phyloP scores from a whole-genome alignment of 1,140 invertebrate genomes.

The Dendroctonus ponderosae region DNA sequence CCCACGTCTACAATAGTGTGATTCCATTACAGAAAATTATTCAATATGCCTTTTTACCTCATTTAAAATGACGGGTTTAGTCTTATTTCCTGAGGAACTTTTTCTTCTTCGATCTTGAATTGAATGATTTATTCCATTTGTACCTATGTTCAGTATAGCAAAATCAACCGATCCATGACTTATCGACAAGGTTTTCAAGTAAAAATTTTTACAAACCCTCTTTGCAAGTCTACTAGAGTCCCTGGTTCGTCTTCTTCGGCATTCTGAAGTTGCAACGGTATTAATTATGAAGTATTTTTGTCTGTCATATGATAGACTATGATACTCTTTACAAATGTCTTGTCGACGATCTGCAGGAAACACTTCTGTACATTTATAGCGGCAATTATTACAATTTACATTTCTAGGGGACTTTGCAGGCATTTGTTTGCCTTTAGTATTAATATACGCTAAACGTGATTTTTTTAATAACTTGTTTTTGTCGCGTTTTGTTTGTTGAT shows the following conservation, averaged over 20 bases:
- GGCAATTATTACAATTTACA: too few relatives aligned
- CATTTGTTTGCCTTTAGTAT: too few relatives aligned
- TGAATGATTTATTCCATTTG: conserved; percentile 7
- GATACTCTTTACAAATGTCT: too few relatives aligned
- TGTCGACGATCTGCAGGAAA: too few relatives aligned
- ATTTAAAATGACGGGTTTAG: conserved; percentile 14
- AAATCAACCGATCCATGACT: conserved; percentile 9
- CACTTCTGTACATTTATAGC: too few relatives aligned
- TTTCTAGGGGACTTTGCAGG: too few relatives aligned
- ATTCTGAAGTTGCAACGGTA: too few relatives aligned
- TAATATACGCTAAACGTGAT: too few relatives aligned
- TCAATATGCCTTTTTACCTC: conserved; percentile 15
- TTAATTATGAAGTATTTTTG: too few relatives aligned
- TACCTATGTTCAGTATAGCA: conserved; percentile 8
- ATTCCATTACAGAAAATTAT: conserved; percentile 6
- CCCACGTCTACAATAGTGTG: conserved; percentile 3
- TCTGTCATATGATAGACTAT: too few relatives aligned
- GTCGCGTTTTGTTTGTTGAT: too few relatives aligned
- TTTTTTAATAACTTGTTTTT: too few relatives aligned
- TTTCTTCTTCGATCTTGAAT: conserved; percentile 11
- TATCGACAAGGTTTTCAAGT: conserved; percentile 14
- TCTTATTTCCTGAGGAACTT: conserved; percentile 5
- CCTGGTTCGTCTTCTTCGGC: conserved; percentile 11
- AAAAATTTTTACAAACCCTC: conserved; percentile 17
- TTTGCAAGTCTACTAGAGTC: conserved; percentile 10